Percentiles rank a stretch among this genome's conserved stretches.
phyloP scores from a whole-genome alignment of 2,888 invertebrate species.

The Catonia carolina region DNA sequence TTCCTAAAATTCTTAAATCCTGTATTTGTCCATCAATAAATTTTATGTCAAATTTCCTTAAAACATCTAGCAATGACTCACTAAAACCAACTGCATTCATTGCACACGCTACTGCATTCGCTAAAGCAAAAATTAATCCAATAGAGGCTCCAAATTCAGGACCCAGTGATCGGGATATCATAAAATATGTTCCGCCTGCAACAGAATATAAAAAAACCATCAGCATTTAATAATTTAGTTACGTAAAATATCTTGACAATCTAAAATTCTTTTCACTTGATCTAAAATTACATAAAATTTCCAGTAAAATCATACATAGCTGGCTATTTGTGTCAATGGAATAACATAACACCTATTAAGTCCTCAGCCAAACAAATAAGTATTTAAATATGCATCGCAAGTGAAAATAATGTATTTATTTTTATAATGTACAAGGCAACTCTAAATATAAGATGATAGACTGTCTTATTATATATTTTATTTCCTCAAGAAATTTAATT shows the following conservation, averaged over 20 bases:
- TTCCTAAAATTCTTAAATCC: constrained; percentile 77
- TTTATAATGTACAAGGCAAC: too few species aligned
- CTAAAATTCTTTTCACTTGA: too few species aligned
- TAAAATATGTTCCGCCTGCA: constrained; percentile 93
- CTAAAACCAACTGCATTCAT: constrained; percentile 99
- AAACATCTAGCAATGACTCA: constrained; percentile 69
- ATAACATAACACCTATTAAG: background rate
- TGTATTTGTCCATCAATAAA: constrained; percentile 62
- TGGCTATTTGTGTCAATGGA: background rate
- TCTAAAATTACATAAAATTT: background rate
- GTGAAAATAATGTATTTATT: too few species aligned
- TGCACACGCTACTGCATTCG: constrained; percentile 93
- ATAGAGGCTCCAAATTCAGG: constrained; percentile 97
- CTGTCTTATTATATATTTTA: too few species aligned
- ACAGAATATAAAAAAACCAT: background rate
- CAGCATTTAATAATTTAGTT: too few species aligned
- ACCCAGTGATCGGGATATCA: constrained; percentile 94
- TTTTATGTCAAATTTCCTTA: constrained; percentile 49
- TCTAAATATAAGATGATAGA: too few species aligned
- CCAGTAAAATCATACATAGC: background rate
- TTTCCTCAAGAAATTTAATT: too few species aligned
- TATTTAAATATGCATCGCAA: too few species aligned
- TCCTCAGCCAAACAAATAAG: background rate
- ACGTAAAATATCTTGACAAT: too few species aligned
- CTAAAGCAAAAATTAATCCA: constrained; percentile 91